These are phyloP conservation scores for Tholera decimalis DNA, from an alignment of 2,888 invertebrate species.

Conservation along the genomic window DNA sequence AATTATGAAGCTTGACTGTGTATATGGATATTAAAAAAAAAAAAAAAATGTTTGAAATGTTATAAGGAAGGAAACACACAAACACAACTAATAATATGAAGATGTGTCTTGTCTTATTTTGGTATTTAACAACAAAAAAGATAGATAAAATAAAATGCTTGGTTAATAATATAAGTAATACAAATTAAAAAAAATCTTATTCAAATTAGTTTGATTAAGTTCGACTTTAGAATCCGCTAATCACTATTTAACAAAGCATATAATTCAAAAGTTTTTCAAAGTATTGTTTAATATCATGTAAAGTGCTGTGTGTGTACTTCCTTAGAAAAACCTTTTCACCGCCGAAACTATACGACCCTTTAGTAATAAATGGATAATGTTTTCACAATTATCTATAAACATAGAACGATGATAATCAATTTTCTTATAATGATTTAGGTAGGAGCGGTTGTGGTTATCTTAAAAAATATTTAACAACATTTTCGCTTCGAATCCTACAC, in stretches of 20 bases:
- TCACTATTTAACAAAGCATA: no score
- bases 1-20: conserved; percentile 42
- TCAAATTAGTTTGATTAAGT: no score
- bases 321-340: neutral
- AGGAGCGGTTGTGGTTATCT: conserved; percentile 18
- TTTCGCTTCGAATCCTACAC: conserved; percentile 35
- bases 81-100: neutral
- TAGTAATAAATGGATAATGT: conserved; percentile 10
- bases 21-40: conserved; percentile 14
- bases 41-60: conserved; percentile 4
- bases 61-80: neutral
- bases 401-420: conserved; percentile 1
- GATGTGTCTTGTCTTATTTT: neutral
- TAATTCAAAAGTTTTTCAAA: no score
- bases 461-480: conserved; percentile 51
- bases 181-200: no score
- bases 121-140: neutral
- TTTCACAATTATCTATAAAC: conserved; percentile 5
- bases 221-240: no score
- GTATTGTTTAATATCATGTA: no score
- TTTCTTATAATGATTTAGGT: conserved; percentile 31
- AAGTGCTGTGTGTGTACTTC: neutral
- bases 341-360: neutral
- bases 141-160: neutral
- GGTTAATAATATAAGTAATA: no score